Conservation (phyloP, 1,140 invertebrate species). For the Nebria ingens region DNA sequence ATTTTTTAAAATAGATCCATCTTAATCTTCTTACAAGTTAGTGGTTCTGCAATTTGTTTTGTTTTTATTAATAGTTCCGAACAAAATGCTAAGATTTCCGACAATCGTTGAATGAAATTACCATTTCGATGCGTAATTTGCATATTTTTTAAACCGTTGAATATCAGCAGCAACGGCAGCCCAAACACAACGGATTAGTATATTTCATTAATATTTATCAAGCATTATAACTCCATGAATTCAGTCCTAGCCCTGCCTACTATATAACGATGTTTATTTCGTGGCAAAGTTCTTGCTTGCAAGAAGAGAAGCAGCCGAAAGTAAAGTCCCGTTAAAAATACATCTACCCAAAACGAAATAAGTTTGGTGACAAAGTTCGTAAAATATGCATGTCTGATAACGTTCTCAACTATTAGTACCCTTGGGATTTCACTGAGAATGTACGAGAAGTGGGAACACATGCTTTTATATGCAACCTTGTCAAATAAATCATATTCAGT, state of each 20-base stretch:
- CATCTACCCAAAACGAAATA: not conserved
- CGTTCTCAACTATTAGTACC: not conserved
- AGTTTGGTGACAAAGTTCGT: conserved; percentile 5
- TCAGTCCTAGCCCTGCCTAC: not conserved
- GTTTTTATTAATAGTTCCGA: conserved; percentile 4
- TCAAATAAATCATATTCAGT: too few relatives aligned
- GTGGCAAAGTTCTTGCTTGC: not conserved
- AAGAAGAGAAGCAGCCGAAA: too few relatives aligned
- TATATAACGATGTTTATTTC: conserved; percentile 4
- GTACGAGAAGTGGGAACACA: too few relatives aligned
- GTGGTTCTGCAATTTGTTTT: too few relatives aligned
- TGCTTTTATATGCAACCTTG: too few relatives aligned
- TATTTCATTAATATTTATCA: conserved; percentile 10
- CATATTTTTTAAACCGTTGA: conserved; percentile 7
- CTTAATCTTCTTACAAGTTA: too few relatives aligned
- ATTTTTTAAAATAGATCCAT: too few relatives aligned
- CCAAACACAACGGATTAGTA: conserved; percentile 9
- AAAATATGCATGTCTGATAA: conserved; percentile 9
- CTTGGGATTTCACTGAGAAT: too few relatives aligned
- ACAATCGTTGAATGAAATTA: conserved; percentile 8
- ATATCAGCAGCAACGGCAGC: not conserved
- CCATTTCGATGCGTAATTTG: conserved; percentile 5
- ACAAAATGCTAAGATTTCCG: conserved; percentile 6
- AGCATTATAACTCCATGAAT: conserved; percentile 8
- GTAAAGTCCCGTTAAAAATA: conserved; percentile 7